These are phyloP conservation scores for Parazoanthus darwini DNA, from an alignment of 92 coral and sea anemone genomes.

Conservation along the genomic window DNA sequence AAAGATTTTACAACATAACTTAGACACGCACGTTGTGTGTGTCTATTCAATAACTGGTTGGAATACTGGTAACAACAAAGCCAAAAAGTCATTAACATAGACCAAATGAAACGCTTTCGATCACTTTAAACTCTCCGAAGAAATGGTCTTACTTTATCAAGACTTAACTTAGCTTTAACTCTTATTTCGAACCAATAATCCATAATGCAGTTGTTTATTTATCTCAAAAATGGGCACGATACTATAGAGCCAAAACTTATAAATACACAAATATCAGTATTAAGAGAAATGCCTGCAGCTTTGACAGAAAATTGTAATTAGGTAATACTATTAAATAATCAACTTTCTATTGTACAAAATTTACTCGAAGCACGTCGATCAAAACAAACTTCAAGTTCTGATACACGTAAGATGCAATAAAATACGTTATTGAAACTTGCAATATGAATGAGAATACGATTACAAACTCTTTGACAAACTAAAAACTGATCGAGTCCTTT, in stretches of 20 bases:
- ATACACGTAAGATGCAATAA: background rate
- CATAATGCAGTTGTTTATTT: background rate
- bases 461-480: background rate
- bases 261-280: background rate
- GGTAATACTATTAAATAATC: background rate
- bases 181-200: background rate
- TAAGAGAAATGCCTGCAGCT: slow-evolving; percentile 5
- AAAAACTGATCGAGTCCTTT: background rate
- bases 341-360: background rate
- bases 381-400: background rate
- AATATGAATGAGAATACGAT: no score
- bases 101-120: background rate
- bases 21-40: background rate
- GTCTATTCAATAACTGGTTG: no score
- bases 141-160: background rate
- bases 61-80: no score
- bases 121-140: background rate
- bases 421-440: background rate
- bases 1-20: background rate
- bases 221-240: background rate
- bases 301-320: background rate
- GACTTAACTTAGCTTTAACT: background rate
- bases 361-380: background rate
- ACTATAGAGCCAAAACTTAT: background rate
- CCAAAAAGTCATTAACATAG: background rate